phyloP scores from a whole-genome alignment of 2,888 invertebrate species.

The Aphidius colemani region DNA sequence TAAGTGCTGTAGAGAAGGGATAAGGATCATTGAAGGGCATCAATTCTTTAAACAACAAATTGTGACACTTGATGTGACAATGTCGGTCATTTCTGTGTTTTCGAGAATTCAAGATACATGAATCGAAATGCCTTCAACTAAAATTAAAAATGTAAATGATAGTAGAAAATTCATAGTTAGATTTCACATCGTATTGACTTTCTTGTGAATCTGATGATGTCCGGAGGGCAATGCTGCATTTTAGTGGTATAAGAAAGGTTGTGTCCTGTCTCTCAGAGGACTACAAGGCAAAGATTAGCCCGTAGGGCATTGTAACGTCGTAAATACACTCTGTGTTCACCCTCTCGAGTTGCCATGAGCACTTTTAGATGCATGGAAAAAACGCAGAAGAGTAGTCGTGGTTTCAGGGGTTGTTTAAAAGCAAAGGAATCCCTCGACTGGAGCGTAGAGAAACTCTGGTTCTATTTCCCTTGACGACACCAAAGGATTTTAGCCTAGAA shows the following conservation, averaged over 20 bases:
- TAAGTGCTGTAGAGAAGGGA: no score
- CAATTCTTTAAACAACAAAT: conserved; percentile 49
- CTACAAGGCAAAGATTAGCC: conserved; percentile 54
- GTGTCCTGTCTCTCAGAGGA: conserved; percentile 33
- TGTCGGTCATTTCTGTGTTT: not conserved
- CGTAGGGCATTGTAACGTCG: conserved; percentile 59
- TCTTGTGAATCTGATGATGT: conserved; percentile 35
- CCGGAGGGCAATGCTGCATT: conserved; percentile 34
- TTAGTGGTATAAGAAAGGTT: conserved; percentile 27
- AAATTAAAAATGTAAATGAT: not conserved
- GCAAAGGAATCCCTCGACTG: conserved; percentile 24
- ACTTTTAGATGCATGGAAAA: conserved; percentile 25
- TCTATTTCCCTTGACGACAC: conserved; percentile 23
- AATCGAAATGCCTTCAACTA: no score
- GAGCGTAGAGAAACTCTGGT: conserved; percentile 16
- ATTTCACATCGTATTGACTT: not conserved
- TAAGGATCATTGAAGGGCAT: conserved; percentile 22
- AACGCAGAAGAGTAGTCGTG: not conserved
- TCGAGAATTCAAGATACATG: no score
- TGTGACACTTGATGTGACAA: conserved; percentile 53
- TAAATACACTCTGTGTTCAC: conserved; percentile 53
- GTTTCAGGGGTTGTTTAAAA: conserved; percentile 9
- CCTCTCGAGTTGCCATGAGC: conserved; percentile 36
- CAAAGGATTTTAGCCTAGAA: conserved; percentile 19
- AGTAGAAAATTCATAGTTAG: not conserved